Evolutionary conservation across 37 sponge, comb jelly and placozoan genomes (phyloP), one percentile per base, ranked within the genome.

Genomic region (Hexactinellida sp.): DNA sequence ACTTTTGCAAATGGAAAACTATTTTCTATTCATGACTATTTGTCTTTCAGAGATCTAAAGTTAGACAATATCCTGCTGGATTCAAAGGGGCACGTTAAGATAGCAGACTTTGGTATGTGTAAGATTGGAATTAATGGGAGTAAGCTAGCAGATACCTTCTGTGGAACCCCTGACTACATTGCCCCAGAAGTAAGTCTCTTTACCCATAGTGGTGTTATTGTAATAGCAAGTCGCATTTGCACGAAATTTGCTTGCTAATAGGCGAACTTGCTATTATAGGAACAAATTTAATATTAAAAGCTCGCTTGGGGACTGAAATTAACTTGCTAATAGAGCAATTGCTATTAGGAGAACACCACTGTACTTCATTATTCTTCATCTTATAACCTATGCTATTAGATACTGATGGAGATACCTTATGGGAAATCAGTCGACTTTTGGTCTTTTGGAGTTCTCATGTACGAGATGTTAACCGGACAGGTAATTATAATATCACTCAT

Each of bases 101-200:
- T 99, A 10, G 95, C 99, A 37, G 99, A 99, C 86, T 99, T 99
- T 92, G 99, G 99, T 21, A 99, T 99, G 99, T 99, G 99, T 85
- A 99, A 95, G 84, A 96, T 95, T 86, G 91, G 94, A 51, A 90
- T 99, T 36, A 51, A 82, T 39, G 96, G 91, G 38, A 92, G 91
- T 13, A 82, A 88, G 24, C 85, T 91, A 83, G 94, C 99, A 21
- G 88, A 91, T 0, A 99, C 99, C 5, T 99, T 99, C 88, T 99
- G 99, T 92, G 99, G 99, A 0, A 99, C 99, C 13, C 99, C 99
- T 35, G 99, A 99, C 88, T 99, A 99, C 89, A 99, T 99, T 32
- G 99, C 99, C 19, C 99, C 99, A 35, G 99, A 99, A 84, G 96
- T 98, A 36, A 86, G 82, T n/a, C n/a, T n/a, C n/a, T 63, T 1